Evolutionary conservation across 2,113 vertebrate genomes (phyloP).

Genomic region (Morone saxatilis): DNA sequence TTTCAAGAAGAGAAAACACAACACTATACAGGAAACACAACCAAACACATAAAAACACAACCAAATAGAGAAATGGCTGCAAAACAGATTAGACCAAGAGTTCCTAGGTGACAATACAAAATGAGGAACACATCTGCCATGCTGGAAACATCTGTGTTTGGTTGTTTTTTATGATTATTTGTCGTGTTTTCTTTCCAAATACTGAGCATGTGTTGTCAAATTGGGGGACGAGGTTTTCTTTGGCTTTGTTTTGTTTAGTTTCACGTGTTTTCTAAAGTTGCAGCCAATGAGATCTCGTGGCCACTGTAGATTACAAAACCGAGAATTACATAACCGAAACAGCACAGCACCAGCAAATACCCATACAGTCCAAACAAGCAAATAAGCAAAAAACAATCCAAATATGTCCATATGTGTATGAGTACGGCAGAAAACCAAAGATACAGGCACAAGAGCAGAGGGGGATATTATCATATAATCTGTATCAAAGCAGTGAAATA

Average conservation of each 20-base stretch:
- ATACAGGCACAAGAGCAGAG: conserved; percentile 27
- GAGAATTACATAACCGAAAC: conserved; percentile 1
- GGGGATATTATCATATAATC: conserved; percentile 43
- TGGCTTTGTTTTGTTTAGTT: not conserved
- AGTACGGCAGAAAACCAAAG: not conserved
- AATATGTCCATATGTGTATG: not conserved
- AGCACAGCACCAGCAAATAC: not conserved
- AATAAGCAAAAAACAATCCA: not conserved
- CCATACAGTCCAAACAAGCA: not conserved
- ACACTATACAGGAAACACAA: too few species aligned
- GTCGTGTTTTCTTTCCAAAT: too few species aligned
- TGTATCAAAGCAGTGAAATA: conserved; percentile 63
- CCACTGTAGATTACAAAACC: not conserved
- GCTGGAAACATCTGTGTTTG: not conserved
- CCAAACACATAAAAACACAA: too few species aligned
- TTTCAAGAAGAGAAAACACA: too few species aligned
- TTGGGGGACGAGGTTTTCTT: not conserved
- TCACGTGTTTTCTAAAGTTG: not conserved
- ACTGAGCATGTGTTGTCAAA: not conserved
- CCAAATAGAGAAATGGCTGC: too few species aligned
- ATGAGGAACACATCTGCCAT: too few species aligned
- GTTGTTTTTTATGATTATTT: not conserved
- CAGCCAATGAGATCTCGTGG: not conserved
- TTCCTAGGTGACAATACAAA: too few species aligned
- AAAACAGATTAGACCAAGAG: too few species aligned